Conservation (phyloP, 1,140 invertebrate species). For the Cryptotermes secundus region DNA sequence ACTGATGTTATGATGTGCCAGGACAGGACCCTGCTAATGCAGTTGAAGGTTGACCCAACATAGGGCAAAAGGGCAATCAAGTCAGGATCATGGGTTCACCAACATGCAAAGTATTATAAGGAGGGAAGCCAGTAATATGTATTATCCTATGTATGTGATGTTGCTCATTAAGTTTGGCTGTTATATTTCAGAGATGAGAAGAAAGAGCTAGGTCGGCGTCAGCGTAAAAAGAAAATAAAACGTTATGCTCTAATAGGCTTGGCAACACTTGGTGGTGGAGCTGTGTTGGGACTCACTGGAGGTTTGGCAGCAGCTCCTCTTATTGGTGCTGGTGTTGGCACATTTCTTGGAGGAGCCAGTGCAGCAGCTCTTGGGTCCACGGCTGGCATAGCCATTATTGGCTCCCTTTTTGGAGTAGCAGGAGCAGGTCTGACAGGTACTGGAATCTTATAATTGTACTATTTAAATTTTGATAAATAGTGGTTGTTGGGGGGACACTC, state of each 20-base stretch:
- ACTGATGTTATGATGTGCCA: no score
- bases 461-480: no score
- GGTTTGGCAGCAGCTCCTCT: constrained; percentile 68
- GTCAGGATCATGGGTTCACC: no score
- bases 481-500: no score
- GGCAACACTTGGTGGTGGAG: constrained; percentile 64
- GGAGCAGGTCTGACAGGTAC: constrained; percentile 65
- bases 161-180: background rate
- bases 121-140: background rate
- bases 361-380: constrained; percentile 60
- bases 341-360: constrained; percentile 55
- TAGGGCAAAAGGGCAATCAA: no score
- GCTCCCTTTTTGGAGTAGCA: constrained; percentile 68
- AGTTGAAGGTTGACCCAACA: no score
- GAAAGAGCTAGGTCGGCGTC: constrained; percentile 51
- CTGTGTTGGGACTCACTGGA: constrained; percentile 65
- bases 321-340: constrained; percentile 63
- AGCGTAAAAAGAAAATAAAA: constrained; percentile 59
- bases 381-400: constrained; percentile 63
- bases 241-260: constrained; percentile 63
- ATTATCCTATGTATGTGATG: constrained; percentile 5
- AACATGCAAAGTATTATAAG: no score
- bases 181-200: constrained; percentile 45
- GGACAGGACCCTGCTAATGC: no score
- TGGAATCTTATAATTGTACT: no score